Conservation (phyloP, 92 coral and sea anemone species). For the Phymanthus crucifer region DNA sequence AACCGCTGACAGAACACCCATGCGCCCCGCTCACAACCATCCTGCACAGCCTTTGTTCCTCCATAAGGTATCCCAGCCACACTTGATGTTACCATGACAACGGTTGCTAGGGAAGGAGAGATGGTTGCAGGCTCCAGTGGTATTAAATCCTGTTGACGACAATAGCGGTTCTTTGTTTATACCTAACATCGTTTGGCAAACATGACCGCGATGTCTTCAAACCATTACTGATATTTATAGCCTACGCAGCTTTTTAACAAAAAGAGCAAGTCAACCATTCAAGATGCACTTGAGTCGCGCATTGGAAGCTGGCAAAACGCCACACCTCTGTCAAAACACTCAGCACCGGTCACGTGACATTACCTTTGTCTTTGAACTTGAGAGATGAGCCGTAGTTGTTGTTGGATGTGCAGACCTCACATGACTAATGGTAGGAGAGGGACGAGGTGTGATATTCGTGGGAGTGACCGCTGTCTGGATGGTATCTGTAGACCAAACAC, state of each 20-base stretch:
- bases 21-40: constrained; percentile 14
- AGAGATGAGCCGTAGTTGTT: neutral
- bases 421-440: neutral
- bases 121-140: neutral
- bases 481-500: neutral
- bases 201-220: no score
- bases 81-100: constrained; percentile 18
- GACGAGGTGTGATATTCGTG: neutral
- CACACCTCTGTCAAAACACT: neutral
- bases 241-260: no score
- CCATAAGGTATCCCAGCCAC: constrained; percentile 10
- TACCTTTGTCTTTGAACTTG: neutral
- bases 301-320: no score
- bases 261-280: no score
- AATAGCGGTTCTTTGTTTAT: no score
- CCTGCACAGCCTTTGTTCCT: constrained; percentile 1
- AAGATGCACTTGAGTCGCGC: no score
- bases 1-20: constrained; percentile 28
- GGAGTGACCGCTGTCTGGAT: neutral
- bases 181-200: no score
- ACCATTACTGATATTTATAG: no score
- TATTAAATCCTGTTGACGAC: neutral
- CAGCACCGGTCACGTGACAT: neutral
- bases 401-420: neutral
- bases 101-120: constrained; percentile 17